These are phyloP conservation scores for Campoletis sonorensis DNA, from an alignment of 1,140 invertebrate species.

Conservation along the genomic window DNA sequence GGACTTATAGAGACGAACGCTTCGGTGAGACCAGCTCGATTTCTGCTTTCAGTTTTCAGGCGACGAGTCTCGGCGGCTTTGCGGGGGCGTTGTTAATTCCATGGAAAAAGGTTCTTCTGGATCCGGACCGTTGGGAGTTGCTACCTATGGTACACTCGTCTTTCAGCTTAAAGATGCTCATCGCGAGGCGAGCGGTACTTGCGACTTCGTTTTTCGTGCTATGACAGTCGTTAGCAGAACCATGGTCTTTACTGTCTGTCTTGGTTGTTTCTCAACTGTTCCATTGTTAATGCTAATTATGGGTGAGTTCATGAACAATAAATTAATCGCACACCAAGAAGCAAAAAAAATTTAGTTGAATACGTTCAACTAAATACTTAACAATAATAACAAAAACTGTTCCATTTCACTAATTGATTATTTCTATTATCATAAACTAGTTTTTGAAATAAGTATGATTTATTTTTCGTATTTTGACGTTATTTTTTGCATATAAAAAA, in stretches of 20 bases:
- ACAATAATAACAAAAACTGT: too few species aligned
- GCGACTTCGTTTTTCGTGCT: slow-evolving; percentile 86
- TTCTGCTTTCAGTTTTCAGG: slow-evolving; percentile 80
- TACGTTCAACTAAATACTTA: too few species aligned
- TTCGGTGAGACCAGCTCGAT: slow-evolving; percentile 9
- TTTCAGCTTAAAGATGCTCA: slow-evolving; percentile 90
- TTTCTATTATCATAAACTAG: too few species aligned
- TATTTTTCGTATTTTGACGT: too few species aligned
- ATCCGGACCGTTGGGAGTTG: slow-evolving; percentile 77
- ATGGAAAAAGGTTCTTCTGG: slow-evolving; percentile 67
- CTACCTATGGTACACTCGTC: slow-evolving; percentile 86
- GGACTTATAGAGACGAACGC: neutral
- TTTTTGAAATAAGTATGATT: too few species aligned
- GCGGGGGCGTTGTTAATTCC: slow-evolving; percentile 78
- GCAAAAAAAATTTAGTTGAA: too few species aligned
- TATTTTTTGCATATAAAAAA: too few species aligned
- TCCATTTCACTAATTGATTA: too few species aligned
- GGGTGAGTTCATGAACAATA: slow-evolving; percentile 78
- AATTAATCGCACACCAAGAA: too few species aligned
- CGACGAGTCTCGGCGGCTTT: slow-evolving; percentile 84
- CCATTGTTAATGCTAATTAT: slow-evolving; percentile 85
- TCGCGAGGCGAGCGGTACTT: slow-evolving; percentile 85
- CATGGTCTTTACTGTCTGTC: slow-evolving; percentile 82
- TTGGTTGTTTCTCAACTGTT: slow-evolving; percentile 81
- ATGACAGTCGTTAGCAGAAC: slow-evolving; percentile 86